Conservation (phyloP, 2,113 vertebrate species). For the Anoplopoma fimbria region DNA sequence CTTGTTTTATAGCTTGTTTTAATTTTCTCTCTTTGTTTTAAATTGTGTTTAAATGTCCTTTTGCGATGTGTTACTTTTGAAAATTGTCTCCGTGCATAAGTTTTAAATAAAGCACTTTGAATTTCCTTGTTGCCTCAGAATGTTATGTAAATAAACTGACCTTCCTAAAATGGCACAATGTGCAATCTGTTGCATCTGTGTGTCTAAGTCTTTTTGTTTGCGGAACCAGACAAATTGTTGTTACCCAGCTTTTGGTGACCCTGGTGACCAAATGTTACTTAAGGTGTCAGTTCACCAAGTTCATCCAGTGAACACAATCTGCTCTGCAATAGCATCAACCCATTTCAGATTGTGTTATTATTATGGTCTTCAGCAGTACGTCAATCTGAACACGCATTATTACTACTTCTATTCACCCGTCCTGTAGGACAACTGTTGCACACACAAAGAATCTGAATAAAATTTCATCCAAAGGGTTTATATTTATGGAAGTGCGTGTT, state of each 20-base stretch:
- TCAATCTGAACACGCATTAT: not conserved
- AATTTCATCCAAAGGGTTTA: no score
- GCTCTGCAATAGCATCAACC: not conserved
- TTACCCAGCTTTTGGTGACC: constrained; percentile 15
- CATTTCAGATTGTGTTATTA: not conserved
- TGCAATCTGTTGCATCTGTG: no score
- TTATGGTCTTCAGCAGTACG: not conserved
- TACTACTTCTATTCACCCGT: not conserved
- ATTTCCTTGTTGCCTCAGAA: not conserved
- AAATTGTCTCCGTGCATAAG: not conserved
- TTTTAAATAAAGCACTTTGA: not conserved
- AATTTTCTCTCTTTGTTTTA: not conserved
- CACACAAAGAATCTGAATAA: not conserved
- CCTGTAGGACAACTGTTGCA: not conserved
- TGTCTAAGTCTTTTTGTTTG: not conserved
- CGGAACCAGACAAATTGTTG: not conserved
- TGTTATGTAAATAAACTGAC: no score
- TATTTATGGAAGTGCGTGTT: not conserved
- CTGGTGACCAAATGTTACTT: not conserved
- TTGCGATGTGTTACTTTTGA: not conserved
- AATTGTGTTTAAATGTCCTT: not conserved
- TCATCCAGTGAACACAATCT: not conserved
- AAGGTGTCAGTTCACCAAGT: not conserved
- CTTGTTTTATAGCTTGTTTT: not conserved
- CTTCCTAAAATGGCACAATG: no score